A percentile compares a stretch with the other conserved stretches of the same genome.
Conservation (phyloP, 2,113 vertebrate species). For the Oreochromis niloticus region DNA sequence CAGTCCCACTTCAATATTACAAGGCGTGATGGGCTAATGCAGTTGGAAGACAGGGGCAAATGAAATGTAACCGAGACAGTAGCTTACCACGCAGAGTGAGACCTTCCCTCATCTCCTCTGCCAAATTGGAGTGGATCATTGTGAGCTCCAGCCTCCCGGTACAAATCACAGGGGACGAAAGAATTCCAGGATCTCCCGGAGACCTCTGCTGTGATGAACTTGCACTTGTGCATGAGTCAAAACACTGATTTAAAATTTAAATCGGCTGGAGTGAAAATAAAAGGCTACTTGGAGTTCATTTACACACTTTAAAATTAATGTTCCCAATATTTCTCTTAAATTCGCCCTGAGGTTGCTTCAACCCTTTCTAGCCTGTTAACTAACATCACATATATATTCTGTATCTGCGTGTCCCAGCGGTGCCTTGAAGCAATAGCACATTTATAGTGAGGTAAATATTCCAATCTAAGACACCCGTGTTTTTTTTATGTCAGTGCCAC, state of each 20-base stretch:
- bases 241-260: neutral
- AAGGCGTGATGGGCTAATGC: neutral
- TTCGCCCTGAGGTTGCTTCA: neutral
- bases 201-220: neutral
- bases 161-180: neutral
- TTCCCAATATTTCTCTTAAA: neutral
- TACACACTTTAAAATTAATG: neutral
- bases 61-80: conserved; percentile 20
- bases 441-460: neutral
- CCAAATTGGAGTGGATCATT: conserved; percentile 31
- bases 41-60: neutral
- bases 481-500: neutral
- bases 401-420: neutral
- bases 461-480: neutral
- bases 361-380: neutral
- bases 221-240: neutral
- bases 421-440: neutral
- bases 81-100: neutral
- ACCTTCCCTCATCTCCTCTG: neutral
- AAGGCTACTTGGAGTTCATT: neutral
- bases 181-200: neutral
- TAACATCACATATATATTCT: neutral
- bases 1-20: neutral
- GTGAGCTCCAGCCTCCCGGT: conserved; percentile 1
- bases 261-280: neutral